Conservation (phyloP, 2,113 vertebrate genomes). For the Progne subis region DNA sequence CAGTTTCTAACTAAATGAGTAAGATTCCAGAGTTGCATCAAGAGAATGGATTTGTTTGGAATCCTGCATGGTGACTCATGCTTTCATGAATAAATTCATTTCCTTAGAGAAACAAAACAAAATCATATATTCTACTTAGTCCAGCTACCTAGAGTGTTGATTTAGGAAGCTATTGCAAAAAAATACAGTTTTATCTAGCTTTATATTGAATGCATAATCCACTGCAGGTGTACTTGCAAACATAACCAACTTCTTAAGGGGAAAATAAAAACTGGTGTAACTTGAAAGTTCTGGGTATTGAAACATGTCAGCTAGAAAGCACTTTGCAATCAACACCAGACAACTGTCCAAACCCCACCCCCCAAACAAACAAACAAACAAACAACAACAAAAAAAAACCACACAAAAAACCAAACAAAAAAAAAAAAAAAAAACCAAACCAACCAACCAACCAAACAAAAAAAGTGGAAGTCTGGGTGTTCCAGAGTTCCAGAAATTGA, state of each 20-base stretch:
- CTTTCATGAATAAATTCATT: background rate
- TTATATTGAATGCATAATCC: background rate
- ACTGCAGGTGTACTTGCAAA: background rate
- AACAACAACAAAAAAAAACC: too few relatives aligned
- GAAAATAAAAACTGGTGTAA: background rate
- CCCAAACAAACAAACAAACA: too few relatives aligned
- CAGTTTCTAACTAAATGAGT: background rate
- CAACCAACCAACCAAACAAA: too few relatives aligned
- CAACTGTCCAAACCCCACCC: background rate
- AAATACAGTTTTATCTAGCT: background rate
- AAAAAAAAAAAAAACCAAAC: too few relatives aligned
- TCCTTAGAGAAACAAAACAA: slow-evolving; percentile 1
- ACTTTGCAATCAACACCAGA: background rate
- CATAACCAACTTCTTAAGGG: background rate
- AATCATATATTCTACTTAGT: background rate
- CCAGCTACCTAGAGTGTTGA: background rate
- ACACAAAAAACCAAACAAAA: too few relatives aligned
- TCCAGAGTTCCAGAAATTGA: background rate
- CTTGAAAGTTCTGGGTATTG: background rate
- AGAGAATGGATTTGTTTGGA: background rate
- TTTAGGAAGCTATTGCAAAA: background rate
- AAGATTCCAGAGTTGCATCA: background rate
- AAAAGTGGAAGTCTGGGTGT: background rate
- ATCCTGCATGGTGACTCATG: background rate
- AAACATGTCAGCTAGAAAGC: background rate